phyloP scores from a whole-genome alignment of 2,113 vertebrate species.

The Cyprinodon brontotheroides region DNA sequence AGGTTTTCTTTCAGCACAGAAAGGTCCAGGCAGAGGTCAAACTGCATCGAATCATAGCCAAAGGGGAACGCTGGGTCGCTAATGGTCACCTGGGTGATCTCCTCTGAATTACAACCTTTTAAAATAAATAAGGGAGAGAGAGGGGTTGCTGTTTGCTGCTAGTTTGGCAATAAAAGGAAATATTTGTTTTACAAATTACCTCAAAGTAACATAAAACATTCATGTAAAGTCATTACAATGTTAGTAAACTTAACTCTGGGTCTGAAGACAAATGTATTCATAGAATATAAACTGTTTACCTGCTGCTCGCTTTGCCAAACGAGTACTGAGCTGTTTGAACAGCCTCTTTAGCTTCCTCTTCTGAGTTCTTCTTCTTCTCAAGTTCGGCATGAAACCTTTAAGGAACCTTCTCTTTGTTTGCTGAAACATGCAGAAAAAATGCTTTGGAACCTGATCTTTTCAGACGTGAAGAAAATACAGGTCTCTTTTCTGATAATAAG shows the following conservation, averaged over 20 bases:
- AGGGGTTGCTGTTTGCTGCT: not conserved
- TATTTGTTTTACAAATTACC: no score
- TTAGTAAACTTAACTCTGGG: not conserved
- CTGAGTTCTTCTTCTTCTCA: slow-evolving; percentile 33
- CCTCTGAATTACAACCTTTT: slow-evolving; percentile 44
- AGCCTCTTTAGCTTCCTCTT: slow-evolving; percentile 50
- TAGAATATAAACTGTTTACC: slow-evolving; percentile 22
- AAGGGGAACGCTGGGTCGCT: slow-evolving; percentile 62
- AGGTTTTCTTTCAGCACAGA: slow-evolving; percentile 58
- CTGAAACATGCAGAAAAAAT: slow-evolving; percentile 38
- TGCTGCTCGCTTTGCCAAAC: slow-evolving; percentile 27
- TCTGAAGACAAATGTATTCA: no score
- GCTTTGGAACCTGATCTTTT: not conserved
- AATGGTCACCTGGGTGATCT: slow-evolving; percentile 58
- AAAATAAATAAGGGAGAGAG: not conserved
- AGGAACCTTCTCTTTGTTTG: slow-evolving; percentile 38
- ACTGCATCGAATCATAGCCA: slow-evolving; percentile 58
- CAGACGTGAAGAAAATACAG: not conserved
- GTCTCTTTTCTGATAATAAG: not conserved
- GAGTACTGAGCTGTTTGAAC: slow-evolving; percentile 20
- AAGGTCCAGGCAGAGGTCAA: slow-evolving; percentile 63
- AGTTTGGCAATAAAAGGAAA: no score
- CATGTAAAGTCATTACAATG: not conserved
- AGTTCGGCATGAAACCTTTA: slow-evolving; percentile 38
- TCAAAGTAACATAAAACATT: not conserved